A percentile compares a stretch with the other conserved stretches of the same genome.
Conservation (phyloP, 2,113 vertebrate species). For the Ptychochromis oligacanthus region DNA sequence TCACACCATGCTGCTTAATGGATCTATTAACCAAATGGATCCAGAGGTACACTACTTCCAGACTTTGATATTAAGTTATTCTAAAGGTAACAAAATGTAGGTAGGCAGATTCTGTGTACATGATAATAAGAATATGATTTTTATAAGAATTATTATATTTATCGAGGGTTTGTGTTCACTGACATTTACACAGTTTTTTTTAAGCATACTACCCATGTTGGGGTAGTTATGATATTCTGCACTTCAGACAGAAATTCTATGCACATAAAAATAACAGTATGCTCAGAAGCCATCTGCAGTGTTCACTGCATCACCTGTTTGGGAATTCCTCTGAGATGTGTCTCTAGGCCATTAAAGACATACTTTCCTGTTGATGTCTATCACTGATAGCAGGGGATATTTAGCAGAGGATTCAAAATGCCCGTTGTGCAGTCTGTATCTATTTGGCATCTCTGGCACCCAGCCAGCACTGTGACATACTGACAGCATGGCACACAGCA, state of each 20-base stretch:
- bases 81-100: background rate
- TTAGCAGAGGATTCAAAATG: slow-evolving; percentile 56
- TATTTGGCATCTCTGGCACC: slow-evolving; percentile 53
- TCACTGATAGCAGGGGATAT: slow-evolving; percentile 67
- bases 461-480: slow-evolving; percentile 47
- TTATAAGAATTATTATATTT: background rate
- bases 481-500: slow-evolving; percentile 49
- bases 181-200: slow-evolving; percentile 1
- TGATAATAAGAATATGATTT: background rate
- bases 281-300: slow-evolving; percentile 32
- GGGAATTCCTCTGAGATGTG: slow-evolving; percentile 43
- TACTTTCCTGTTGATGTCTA: slow-evolving; percentile 58
- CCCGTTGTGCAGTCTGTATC: slow-evolving; percentile 53
- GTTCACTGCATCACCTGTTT: slow-evolving; percentile 36
- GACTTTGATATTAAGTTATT: background rate
- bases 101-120: background rate
- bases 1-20: slow-evolving; percentile 73
- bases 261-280: slow-evolving; percentile 18
- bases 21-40: slow-evolving; percentile 81
- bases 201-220: background rate
- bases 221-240: background rate
- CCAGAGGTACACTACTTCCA: slow-evolving; percentile 53
- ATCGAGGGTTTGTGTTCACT: background rate
- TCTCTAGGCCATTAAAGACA: slow-evolving; percentile 58
- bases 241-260: slow-evolving; percentile 26